These are phyloP conservation scores for Cacatua alba DNA, from an alignment of 2,113 vertebrate genomes.

Conservation along the genomic window DNA sequence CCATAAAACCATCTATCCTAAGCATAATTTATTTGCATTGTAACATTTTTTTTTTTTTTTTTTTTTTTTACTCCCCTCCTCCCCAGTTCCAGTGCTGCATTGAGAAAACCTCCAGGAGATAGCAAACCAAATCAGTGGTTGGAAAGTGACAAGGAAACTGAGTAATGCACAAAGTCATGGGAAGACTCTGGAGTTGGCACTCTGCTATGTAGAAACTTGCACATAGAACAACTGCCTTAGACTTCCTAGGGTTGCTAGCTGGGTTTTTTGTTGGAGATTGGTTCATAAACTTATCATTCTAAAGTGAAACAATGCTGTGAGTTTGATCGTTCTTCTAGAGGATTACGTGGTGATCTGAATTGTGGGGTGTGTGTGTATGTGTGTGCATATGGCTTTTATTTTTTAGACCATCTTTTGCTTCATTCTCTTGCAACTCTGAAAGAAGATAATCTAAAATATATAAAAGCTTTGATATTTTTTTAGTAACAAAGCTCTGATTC, in stretches of 20 bases:
- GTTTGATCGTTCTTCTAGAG: constrained; percentile 51
- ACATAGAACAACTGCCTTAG: constrained; percentile 70
- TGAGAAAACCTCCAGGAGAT: constrained; percentile 49
- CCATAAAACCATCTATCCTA: background rate
- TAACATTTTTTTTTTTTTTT: too few species aligned
- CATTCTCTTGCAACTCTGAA: constrained; percentile 45
- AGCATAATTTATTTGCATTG: background rate
- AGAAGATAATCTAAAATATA: constrained; percentile 43
- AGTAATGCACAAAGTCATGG: constrained; percentile 18
- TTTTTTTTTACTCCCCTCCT: too few species aligned
- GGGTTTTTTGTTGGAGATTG: background rate
- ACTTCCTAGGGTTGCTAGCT: background rate
- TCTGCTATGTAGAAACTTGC: constrained; percentile 42
- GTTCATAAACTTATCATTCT: constrained; percentile 39
- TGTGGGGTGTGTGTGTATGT: constrained; percentile 42
- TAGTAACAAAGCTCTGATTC: constrained; percentile 69
- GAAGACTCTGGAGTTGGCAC: constrained; percentile 36
- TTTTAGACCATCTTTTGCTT: constrained; percentile 46
- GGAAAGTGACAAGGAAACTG: constrained; percentile 19
- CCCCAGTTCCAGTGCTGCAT: constrained; percentile 4
- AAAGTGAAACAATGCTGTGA: constrained; percentile 63
- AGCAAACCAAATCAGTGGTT: constrained; percentile 53
- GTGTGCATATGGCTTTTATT: constrained; percentile 45
- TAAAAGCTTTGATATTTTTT: constrained; percentile 74
- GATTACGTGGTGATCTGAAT: constrained; percentile 50